phyloP scores from a whole-genome alignment of 1,140 invertebrate species.

The Drosophila quadrilineata region DNA sequence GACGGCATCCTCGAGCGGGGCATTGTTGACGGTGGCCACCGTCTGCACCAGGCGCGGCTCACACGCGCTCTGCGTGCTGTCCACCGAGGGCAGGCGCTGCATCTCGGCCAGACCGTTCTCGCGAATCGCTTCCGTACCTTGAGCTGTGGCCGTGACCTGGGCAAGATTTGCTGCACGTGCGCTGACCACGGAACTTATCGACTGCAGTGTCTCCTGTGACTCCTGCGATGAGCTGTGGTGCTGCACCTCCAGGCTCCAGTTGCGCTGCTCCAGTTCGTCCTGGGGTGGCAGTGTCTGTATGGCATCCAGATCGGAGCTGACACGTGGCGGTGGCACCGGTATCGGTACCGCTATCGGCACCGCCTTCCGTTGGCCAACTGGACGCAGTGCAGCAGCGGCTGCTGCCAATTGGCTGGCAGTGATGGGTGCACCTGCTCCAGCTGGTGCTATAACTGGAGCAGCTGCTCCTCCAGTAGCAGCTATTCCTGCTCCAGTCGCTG shows the following conservation, averaged over 20 bases:
- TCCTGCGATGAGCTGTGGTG: slow-evolving; percentile 46
- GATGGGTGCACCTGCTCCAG: slow-evolving; percentile 43
- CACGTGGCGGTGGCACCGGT: slow-evolving; percentile 27
- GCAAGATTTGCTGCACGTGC: slow-evolving; percentile 56
- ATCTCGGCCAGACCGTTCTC: slow-evolving; percentile 40
- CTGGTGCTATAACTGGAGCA: background rate
- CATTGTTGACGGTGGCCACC: slow-evolving; percentile 63
- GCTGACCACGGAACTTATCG: slow-evolving; percentile 49
- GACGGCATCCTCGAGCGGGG: slow-evolving; percentile 38
- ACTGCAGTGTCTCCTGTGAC: slow-evolving; percentile 65
- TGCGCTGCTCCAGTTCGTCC: slow-evolving; percentile 44
- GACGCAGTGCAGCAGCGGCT: slow-evolving; percentile 55
- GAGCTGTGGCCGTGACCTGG: slow-evolving; percentile 34
- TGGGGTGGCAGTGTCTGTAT: slow-evolving; percentile 70
- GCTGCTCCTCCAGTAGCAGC: background rate
- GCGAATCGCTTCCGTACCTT: slow-evolving; percentile 16
- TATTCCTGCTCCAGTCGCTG: background rate
- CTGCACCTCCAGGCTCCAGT: slow-evolving; percentile 74
- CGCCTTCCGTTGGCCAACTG: slow-evolving; percentile 46
- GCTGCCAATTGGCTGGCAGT: slow-evolving; percentile 59
- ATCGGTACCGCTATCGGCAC: slow-evolving; percentile 11
- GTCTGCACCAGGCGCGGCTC: slow-evolving; percentile 61
- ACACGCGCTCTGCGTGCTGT: slow-evolving; percentile 66
- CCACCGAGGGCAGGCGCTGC: slow-evolving; percentile 62
- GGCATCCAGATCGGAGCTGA: slow-evolving; percentile 63